Evolutionary conservation across 2,888 invertebrate genomes (phyloP).

Genomic region (Mesochorus sp.): DNA sequence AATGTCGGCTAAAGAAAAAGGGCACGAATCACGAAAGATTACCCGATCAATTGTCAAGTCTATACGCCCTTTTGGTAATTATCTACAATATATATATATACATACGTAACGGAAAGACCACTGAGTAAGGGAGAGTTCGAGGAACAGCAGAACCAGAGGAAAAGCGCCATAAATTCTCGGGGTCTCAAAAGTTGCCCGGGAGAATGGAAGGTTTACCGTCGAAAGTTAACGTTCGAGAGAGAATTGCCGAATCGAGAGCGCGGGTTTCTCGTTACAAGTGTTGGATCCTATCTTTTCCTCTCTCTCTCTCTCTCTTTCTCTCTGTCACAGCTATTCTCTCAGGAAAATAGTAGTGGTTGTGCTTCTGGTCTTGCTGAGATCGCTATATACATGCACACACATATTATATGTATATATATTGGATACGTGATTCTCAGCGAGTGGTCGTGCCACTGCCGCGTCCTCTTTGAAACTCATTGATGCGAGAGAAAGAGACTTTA

Average conservation of each 20-base stretch:
- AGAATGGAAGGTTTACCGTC: constrained; percentile 61
- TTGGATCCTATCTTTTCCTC: constrained; percentile 28
- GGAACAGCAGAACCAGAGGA: constrained; percentile 34
- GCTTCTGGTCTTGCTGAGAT: constrained; percentile 37
- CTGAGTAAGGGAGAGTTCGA: constrained; percentile 44
- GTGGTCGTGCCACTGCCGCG: constrained; percentile 34
- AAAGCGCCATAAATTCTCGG: constrained; percentile 57
- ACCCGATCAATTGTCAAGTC: not conserved
- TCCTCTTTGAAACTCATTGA: constrained; percentile 57
- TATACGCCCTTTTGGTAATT: constrained; percentile 22
- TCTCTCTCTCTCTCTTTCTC: constrained; percentile 2
- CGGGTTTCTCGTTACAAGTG: constrained; percentile 56
- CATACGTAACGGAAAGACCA: constrained; percentile 26
- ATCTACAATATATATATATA: not conserved
- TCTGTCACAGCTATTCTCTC: not conserved
- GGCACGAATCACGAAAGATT: not conserved
- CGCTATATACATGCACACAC: not conserved
- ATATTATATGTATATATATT: constrained; percentile 11
- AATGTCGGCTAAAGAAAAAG: too few species aligned
- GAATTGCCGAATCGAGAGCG: constrained; percentile 59
- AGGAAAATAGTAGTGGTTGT: constrained; percentile 31
- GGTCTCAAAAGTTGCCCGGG: constrained; percentile 57
- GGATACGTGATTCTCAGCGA: constrained; percentile 40
- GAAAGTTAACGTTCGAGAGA: constrained; percentile 55
- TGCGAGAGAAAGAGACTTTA: constrained; percentile 55